These are phyloP conservation scores for Babylonia areolata DNA, from an alignment of 1,140 invertebrate genomes.

Conservation along the genomic window DNA sequence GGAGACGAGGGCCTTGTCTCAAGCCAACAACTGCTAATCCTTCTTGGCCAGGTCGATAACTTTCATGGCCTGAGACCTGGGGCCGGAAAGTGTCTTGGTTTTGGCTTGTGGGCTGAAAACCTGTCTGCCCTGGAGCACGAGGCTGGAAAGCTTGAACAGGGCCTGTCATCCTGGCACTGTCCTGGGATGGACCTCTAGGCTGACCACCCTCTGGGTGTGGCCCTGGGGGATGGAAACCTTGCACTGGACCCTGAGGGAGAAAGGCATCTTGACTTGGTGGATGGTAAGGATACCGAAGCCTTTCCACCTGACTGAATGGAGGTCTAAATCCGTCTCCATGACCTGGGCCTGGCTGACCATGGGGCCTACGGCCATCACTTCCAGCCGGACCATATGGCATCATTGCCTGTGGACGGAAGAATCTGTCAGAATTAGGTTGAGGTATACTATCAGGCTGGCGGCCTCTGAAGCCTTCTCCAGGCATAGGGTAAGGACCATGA, in stretches of 20 bases:
- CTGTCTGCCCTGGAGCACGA: background rate
- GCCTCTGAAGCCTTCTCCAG: constrained; percentile 25
- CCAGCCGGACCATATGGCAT: constrained; percentile 2
- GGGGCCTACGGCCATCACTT: background rate
- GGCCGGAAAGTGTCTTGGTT: background rate
- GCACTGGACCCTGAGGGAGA: background rate
- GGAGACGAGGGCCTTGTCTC: background rate
- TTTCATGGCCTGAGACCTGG: background rate
- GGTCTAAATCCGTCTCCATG: constrained; percentile 1
- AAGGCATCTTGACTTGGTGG: background rate
- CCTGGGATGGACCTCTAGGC: background rate
- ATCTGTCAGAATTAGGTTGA: background rate
- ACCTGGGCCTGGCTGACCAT: background rate
- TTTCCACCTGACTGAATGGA: background rate
- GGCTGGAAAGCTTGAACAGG: background rate
- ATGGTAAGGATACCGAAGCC: background rate
- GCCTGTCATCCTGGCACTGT: background rate
- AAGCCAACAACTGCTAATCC: background rate
- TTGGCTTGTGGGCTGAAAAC: background rate
- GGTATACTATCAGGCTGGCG: constrained; percentile 13
- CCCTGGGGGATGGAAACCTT: background rate
- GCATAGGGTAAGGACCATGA: constrained; percentile 34
- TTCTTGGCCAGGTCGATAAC: background rate
- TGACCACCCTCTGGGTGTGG: background rate
- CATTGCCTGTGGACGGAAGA: constrained; percentile 28